These are phyloP conservation scores for Atrina japonica DNA, from an alignment of 2,888 invertebrate genomes.

Conservation along the genomic window DNA sequence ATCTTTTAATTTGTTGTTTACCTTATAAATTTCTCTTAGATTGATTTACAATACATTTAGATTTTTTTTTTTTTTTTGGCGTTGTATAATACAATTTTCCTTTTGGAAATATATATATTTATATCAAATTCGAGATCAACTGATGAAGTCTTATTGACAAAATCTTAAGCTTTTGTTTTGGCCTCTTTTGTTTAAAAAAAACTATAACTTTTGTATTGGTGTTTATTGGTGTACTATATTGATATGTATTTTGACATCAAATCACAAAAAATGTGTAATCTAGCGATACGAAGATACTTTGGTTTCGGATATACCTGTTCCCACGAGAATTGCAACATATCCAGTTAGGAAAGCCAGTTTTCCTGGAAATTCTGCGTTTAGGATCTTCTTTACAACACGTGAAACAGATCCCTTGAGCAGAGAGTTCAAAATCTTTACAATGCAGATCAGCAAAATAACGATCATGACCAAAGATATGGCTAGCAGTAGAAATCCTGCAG, in stretches of 20 bases:
- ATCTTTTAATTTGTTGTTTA: too few relatives aligned
- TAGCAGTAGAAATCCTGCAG: slow-evolving; percentile 81
- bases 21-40: not conserved
- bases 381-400: slow-evolving; percentile 66
- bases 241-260: too few relatives aligned
- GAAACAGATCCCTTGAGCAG: slow-evolving; percentile 72
- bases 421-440: slow-evolving; percentile 82
- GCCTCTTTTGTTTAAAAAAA: too few relatives aligned
- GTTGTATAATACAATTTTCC: too few relatives aligned
- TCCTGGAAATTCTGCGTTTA: slow-evolving; percentile 79
- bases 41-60: not conserved
- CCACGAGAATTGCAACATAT: slow-evolving; percentile 83
- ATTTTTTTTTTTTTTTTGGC: not conserved
- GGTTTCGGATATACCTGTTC: slow-evolving; percentile 73
- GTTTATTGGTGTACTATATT: too few relatives aligned
- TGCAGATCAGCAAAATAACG: slow-evolving; percentile 81
- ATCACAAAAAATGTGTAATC: too few relatives aligned
- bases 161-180: too few relatives aligned
- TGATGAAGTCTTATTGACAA: too few relatives aligned
- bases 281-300: too few relatives aligned
- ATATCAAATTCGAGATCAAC: too few relatives aligned
- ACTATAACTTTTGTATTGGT: too few relatives aligned
- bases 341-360: slow-evolving; percentile 81
- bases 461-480: slow-evolving; percentile 81
- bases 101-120: too few relatives aligned